These are phyloP conservation scores for Dioctria rufipes DNA, from an alignment of 2,888 invertebrate genomes.

Conservation along the genomic window DNA sequence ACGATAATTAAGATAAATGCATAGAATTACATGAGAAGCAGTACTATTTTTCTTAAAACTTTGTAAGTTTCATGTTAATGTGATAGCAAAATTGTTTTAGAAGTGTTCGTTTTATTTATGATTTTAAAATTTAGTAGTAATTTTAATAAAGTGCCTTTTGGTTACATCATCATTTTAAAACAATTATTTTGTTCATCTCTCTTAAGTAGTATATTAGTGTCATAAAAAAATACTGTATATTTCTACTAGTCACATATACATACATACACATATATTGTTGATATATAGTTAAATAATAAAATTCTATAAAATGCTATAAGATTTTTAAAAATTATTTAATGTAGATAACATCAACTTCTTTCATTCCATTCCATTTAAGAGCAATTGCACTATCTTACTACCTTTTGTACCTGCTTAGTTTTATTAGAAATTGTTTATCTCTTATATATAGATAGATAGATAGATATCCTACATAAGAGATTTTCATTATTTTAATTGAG, in stretches of 20 bases:
- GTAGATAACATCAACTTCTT: too few species aligned
- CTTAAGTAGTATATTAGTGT: constrained; percentile 19
- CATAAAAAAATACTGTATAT: constrained; percentile 38
- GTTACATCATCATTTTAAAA: constrained; percentile 24
- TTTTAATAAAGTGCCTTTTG: constrained; percentile 46
- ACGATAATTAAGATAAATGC: not conserved
- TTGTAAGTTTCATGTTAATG: constrained; percentile 34
- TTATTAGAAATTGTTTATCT: too few species aligned
- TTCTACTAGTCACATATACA: constrained; percentile 39
- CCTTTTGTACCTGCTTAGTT: too few species aligned
- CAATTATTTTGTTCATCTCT: constrained; percentile 16
- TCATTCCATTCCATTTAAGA: too few species aligned
- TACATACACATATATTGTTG: not conserved
- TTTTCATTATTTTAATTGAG: too few species aligned
- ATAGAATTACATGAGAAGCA: constrained; percentile 25
- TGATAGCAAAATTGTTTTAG: constrained; percentile 25
- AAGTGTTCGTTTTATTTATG: not conserved
- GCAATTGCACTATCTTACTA: too few species aligned
- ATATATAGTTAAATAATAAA: constrained; percentile 29
- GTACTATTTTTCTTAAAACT: constrained; percentile 42
- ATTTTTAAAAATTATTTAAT: too few species aligned
- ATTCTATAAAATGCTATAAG: not conserved
- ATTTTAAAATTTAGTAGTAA: constrained; percentile 36
- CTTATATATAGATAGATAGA: too few species aligned
- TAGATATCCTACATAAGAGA: too few species aligned